Base-by-base conservation (phyloP, 2,888 invertebrate genomes). In the Euclidia mi region DNA sequence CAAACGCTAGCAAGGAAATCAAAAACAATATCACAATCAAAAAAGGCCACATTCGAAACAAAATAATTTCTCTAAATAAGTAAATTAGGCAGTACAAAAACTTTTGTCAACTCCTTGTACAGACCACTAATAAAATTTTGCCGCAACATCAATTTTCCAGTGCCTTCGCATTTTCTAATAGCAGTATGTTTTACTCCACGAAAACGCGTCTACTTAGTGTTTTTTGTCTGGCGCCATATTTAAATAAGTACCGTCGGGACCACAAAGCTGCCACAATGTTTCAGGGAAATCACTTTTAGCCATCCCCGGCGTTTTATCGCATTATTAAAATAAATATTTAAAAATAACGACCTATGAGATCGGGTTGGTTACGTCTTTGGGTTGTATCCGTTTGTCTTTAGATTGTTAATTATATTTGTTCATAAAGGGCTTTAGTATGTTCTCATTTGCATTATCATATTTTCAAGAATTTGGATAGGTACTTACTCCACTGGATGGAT, bases 291-390 rank as follows among this genome's bases (percentile, higher is more conserved):
- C 65, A 64, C 63, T 67, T 71, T 70, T 52, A 60, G 9, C 47
- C 52, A 49, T 44, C 64, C 56, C 66, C 59, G 52, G 29, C 56
- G 56, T 62, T 76, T 78, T 74, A 77, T 75, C 71, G 71, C 68
- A 76, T 81, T 82, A 82, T 79, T 79, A 58, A 82, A 84, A 81
- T 81, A 80, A 80, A 84, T 82, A 79, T 84, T 84, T 80, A 77
- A 76, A 79, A 82, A 80, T 80, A 82, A 84, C 78, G 74, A 80
- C 75, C 76, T 67, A 71, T 55, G 73, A 78, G 72, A 82, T 79
- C 76, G 76, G 74, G 71, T 76, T 71, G 68, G 68, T 65, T 58
- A 64, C 55, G 60, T 56, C 51, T 68, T 78, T 71, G 72, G 73
- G 67, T 40, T 46, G 42, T 60, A 62, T 76, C 59, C 71, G 75